A percentile compares a stretch with the other conserved stretches of the same genome.
Evolutionary conservation across 2,797 vertebrate genomes (phyloP).

Genomic region (Momotus momota): DNA sequence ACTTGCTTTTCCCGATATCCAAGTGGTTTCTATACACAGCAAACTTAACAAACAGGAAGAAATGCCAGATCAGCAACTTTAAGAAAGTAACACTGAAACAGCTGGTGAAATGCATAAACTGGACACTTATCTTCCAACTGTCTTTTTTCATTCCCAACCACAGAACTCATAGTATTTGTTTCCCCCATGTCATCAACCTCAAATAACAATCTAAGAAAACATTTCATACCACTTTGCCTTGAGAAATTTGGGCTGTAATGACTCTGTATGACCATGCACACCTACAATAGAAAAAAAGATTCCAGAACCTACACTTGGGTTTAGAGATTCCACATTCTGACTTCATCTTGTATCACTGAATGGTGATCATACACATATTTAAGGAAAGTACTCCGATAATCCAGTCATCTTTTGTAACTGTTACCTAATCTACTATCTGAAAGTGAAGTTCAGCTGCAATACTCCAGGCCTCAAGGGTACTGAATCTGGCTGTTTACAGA

Average conservation of each 20-base stretch:
- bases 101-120: not conserved
- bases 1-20: not conserved
- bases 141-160: not conserved
- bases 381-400: not conserved
- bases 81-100: not conserved
- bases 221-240: not conserved
- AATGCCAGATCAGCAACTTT: not conserved
- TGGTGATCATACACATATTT: fast-evolving
- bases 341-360: not conserved
- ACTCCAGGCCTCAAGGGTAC: not conserved
- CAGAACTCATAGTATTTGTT: not conserved
- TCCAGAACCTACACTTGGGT: not conserved
- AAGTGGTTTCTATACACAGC: not conserved
- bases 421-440: not conserved
- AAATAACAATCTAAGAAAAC: not conserved
- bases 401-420: not conserved
- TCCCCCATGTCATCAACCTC: not conserved
- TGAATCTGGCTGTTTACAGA: not conserved
- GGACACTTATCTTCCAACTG: not conserved
- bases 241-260: not conserved
- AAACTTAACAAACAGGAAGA: not conserved
- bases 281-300: not conserved
- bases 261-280: not conserved
- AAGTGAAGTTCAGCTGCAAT: not conserved
- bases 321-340: not conserved